Base-by-base conservation (phyloP, 2,888 invertebrate genomes). In the Gandaritis pyraliata region DNA sequence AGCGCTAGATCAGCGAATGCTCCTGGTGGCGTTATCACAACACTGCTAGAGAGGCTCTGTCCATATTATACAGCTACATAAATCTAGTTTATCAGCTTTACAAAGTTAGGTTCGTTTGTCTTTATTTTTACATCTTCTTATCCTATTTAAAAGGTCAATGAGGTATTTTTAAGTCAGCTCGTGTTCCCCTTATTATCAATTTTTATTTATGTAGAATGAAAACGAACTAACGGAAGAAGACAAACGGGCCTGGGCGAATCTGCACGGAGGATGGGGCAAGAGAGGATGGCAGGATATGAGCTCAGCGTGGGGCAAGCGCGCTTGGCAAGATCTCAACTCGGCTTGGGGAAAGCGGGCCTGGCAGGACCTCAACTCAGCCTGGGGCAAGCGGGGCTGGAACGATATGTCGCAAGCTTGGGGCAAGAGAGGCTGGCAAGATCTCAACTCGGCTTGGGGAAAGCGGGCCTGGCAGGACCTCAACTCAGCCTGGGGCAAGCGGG, bases 311-410 rank as follows among this genome's bases (percentile, higher is more conserved):
- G 94, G 94, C 63, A 94, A 94, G 74, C 84, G 94, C 29, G 93
- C 90, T 13, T 94, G 94, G 94, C 90, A 93, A 71, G 92, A 92
- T 66, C 78, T 93, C 46, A 88, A 89, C 72, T 80, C 85, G 0
- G 90, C 90, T 60, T 93, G 93, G 93, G 94, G 94, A 63, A 94
- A 94, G 70, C 86, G 94, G 0, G 94, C 88, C 15, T 95, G 94
- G 94, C 88, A 88, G 50, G 94, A 93, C 74, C 78, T 95, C 64
- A 93, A 93, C 73, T 81, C 92, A 1, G 90, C 93, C 4, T 94
- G 94, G 94, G 94, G 94, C 55, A 94, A 95, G 75, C 86, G 94
- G 18, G 94, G 88, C 18, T 94, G 94, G 94, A 90, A 93, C 69
- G 92, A 92, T 73, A 78, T 93, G 77, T 88, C 83, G 72, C 81